Percentiles rank a stretch among this genome's conserved stretches.
Conservation (phyloP, 2,113 vertebrate genomes). For the Elgaria multicarinata region DNA sequence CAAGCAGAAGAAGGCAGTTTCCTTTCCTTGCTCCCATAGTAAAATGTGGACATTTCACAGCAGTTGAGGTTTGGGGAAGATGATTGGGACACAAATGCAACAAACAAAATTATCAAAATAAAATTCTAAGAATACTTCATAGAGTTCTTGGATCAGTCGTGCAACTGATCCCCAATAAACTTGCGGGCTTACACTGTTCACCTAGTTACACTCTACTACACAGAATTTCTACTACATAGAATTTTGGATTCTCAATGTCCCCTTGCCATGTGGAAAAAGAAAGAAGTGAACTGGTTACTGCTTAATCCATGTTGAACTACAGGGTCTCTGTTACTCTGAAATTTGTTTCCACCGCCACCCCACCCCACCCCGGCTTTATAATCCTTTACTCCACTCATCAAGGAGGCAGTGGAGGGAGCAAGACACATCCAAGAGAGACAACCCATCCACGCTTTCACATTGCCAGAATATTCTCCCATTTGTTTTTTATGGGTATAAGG, state of each 20-base stretch:
- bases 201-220: neutral
- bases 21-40: neutral
- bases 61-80: neutral
- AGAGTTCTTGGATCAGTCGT: neutral
- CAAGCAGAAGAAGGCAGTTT: neutral
- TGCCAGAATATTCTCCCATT: neutral
- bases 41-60: neutral
- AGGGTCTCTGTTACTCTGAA: neutral
- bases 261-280: neutral
- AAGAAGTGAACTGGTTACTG: neutral
- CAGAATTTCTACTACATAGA: neutral
- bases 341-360: neutral
- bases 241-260: neutral
- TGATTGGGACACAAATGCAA: neutral
- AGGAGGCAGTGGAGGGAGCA: neutral
- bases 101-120: neutral
- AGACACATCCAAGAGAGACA: neutral
- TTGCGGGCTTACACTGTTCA: neutral
- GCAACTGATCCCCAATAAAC: neutral
- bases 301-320: neutral
- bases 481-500: neutral
- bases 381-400: neutral
- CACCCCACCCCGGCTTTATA: neutral
- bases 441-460: no score
- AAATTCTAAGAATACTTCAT: no score